Evolutionary conservation across 2,113 vertebrate genomes (phyloP).

Genomic region (Calyptommatus sinebrachiatus): DNA sequence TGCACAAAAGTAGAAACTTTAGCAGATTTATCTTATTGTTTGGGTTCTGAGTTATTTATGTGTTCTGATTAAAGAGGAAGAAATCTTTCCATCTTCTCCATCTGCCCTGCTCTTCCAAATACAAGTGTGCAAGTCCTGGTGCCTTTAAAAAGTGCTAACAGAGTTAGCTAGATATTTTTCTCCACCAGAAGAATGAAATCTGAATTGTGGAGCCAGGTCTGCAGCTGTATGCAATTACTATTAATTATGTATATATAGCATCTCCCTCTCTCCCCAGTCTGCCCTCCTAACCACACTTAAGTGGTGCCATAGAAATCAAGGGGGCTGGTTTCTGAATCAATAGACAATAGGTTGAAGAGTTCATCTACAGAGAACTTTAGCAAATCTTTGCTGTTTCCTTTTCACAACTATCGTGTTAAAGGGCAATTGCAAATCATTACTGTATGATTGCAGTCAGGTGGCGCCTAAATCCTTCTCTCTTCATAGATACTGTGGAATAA

Average conservation of each 20-base stretch:
- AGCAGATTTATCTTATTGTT: no score
- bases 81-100: no score
- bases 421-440: no score
- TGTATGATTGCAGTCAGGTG: no score
- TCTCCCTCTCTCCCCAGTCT: not conserved
- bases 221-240: slow-evolving; percentile 12
- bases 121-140: no score
- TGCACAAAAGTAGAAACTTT: no score
- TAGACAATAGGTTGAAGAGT: not conserved
- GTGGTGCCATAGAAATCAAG: slow-evolving; percentile 8
- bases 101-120: no score
- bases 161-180: not conserved
- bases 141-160: not conserved
- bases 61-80: no score
- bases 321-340: not conserved
- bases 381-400: not conserved
- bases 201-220: not conserved
- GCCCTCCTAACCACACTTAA: slow-evolving; percentile 17
- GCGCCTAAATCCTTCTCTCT: no score
- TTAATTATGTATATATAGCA: slow-evolving; percentile 8
- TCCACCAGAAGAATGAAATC: not conserved
- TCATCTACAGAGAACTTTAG: not conserved
- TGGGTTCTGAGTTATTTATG: no score
- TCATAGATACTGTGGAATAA: no score
- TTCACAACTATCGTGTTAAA: not conserved